Evolutionary conservation across 2,888 invertebrate genomes (phyloP).

Genomic region (Microctonus hyperodae): DNA sequence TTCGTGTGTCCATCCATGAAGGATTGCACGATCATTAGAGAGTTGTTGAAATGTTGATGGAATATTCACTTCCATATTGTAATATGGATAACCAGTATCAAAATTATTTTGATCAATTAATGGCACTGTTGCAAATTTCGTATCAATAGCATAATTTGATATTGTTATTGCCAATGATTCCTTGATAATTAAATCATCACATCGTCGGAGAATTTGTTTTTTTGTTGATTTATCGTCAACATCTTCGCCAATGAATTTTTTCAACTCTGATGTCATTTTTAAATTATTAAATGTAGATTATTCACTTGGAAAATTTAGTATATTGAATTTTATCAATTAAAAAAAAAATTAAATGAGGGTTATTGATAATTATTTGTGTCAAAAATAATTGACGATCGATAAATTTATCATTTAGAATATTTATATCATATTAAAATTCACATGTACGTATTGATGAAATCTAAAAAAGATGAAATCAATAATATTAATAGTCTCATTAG

Average conservation of each 20-base stretch:
- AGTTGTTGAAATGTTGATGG: conserved; percentile 52
- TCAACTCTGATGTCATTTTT: conserved; percentile 1
- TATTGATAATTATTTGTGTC: too few species aligned
- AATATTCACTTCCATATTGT: conserved; percentile 51
- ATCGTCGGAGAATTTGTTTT: conserved; percentile 34
- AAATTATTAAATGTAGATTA: not conserved
- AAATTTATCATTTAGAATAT: too few species aligned
- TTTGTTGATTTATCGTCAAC: not conserved
- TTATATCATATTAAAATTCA: too few species aligned
- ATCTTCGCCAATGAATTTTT: not conserved
- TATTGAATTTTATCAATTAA: conserved; percentile 25
- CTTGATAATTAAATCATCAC: conserved; percentile 48
- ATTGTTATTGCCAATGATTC: conserved; percentile 50
- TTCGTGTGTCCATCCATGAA: conserved; percentile 56
- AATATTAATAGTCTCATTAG: too few species aligned
- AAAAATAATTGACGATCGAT: too few species aligned
- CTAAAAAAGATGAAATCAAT: not conserved
- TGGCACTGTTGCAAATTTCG: conserved; percentile 46
- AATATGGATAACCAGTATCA: conserved; percentile 52
- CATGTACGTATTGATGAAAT: too few species aligned
- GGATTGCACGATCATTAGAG: conserved; percentile 42
- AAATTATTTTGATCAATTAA: conserved; percentile 45
- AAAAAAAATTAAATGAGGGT: not conserved
- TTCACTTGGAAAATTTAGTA: conserved; percentile 1
- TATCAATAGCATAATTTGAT: conserved; percentile 52